Conservation (phyloP, 2,113 vertebrate species). For the Corythoichthys intestinalis region DNA sequence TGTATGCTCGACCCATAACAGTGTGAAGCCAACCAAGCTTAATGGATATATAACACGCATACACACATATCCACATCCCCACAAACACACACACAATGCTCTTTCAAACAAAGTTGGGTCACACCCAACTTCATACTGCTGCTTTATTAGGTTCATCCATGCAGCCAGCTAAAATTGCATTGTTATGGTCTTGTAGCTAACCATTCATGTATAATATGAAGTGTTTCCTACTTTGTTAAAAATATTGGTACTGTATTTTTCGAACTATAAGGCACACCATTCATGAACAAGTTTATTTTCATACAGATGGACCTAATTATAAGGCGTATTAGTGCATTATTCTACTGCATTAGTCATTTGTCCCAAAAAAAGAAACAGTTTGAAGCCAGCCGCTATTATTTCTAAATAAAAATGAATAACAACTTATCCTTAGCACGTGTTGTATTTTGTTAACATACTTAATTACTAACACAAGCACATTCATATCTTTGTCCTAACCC, state of each 20-base stretch:
- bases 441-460: too few relatives aligned
- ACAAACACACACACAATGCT: not conserved
- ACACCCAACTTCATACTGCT: not conserved
- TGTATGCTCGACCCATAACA: slow-evolving; percentile 16
- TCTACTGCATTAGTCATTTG: too few relatives aligned
- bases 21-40: slow-evolving; percentile 29
- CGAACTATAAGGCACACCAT: too few relatives aligned
- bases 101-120: not conserved
- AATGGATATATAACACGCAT: slow-evolving; percentile 4
- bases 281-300: too few relatives aligned
- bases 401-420: too few relatives aligned
- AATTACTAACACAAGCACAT: too few relatives aligned
- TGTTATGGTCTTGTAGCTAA: not conserved
- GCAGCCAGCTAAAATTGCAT: not conserved
- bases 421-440: too few relatives aligned
- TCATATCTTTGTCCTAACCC: too few relatives aligned
- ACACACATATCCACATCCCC: not conserved
- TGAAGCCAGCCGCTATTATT: too few relatives aligned
- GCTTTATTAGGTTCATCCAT: not conserved
- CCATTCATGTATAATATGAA: not conserved
- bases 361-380: too few relatives aligned
- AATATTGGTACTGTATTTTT: not conserved
- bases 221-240: not conserved
- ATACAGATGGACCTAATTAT: too few relatives aligned
- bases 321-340: too few relatives aligned